Base-by-base conservation (phyloP, 2,113 vertebrate species). In the Boleophthalmus pectinirostris region DNA sequence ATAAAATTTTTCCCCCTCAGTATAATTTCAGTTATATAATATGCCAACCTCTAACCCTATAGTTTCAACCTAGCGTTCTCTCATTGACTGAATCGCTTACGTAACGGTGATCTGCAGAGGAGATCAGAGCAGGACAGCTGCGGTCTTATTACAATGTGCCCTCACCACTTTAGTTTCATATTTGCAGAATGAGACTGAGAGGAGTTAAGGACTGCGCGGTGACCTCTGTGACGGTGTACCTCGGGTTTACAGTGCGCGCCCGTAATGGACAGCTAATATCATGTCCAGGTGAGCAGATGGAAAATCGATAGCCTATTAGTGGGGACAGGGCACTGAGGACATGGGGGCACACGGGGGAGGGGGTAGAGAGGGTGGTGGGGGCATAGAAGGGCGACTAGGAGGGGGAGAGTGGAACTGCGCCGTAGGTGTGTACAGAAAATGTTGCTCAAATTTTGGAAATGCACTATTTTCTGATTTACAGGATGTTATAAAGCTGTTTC, bases 301-400 rank as follows among this genome's bases (percentile, higher is more conserved):
- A 95, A 97, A 98, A 98, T 97, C 97, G 93, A 97, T 97, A 97
- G 94, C 91, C 95, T 95, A 95, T 96, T 98, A 95, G 93, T 96
- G 94, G 92, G 79, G 72, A 93, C 91, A 93, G 92, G 85, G 93
- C 92, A 91, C 90, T 77, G 81, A 83, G 87, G 88, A 86, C 82
- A 73, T 69, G 35, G 47, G 18, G 56, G 60, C 51, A 8, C 13
- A 33, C 64, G 65, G 18, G 29, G 45, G 20, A 71, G n/a, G 21
- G 45, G 78, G 65, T 61, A 29, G 46, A 47, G 33, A 66, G 38
- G 38, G 65, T 8, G 2, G 29, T 1, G 4, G 7, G 58, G 25
- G 25, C 11, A 16, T 25, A 18, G 9, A 8, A 33, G 25, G 25
- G 35, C 35, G 35, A 38, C 35, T 38, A n/a, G n/a, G 25, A 1